A percentile compares a stretch with the other conserved stretches of the same genome.
phyloP scores from a whole-genome alignment of 2,113 vertebrate species.

The Paracanthobrama guichenoti region DNA sequence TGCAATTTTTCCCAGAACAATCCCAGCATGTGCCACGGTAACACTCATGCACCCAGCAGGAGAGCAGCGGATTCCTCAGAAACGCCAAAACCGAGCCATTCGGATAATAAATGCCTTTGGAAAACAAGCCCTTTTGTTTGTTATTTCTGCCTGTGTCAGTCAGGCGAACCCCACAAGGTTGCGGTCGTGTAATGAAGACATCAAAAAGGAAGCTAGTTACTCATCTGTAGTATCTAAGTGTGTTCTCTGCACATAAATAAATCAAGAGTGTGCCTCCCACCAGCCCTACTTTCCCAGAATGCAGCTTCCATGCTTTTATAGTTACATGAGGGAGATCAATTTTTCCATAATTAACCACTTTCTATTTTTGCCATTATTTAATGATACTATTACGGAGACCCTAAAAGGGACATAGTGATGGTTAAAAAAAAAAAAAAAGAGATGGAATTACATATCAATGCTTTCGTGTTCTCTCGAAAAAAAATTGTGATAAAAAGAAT shows the following conservation, averaged over 20 bases:
- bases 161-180: background rate
- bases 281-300: conserved; percentile 3
- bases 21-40: conserved; percentile 26
- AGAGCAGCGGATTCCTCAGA: conserved; percentile 9
- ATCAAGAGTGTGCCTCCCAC: background rate
- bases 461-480: background rate
- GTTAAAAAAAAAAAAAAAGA: background rate
- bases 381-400: background rate
- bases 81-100: conserved; percentile 28
- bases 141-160: conserved; percentile 6
- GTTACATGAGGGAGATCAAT: background rate
- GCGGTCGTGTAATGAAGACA: conserved; percentile 5
- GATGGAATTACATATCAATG: background rate
- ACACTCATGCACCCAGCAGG: conserved; percentile 35
- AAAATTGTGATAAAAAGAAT: background rate
- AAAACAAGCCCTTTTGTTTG: conserved; percentile 22
- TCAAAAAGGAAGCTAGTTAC: conserved; percentile 21
- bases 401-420: background rate
- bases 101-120: conserved; percentile 19
- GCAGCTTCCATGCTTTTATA: background rate
- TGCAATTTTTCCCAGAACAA: conserved; percentile 35
- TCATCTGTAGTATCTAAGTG: background rate
- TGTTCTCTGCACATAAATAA: conserved; percentile 31
- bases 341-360: conserved; percentile 29
- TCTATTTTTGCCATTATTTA: background rate